Evolutionary conservation across 2,797 vertebrate species (phyloP), one percentile per base, ranked within the genome.

Genomic region (Acanthurus tractus): DNA sequence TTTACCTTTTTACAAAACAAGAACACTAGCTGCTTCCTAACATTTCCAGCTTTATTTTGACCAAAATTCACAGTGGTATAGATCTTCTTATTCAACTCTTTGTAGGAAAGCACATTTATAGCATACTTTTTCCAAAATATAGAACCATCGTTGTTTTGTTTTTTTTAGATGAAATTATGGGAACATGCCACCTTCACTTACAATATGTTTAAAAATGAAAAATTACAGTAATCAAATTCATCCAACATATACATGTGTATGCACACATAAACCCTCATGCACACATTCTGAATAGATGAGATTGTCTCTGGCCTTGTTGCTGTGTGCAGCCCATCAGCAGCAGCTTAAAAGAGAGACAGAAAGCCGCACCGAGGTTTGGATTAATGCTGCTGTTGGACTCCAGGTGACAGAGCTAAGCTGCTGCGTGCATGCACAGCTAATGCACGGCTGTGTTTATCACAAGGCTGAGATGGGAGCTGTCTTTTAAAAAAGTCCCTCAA

Each of bases 361-460:
- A 45, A 48, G 38, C 38, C 64, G 23, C 45, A 2, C 20, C 54
- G 63, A 76, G 59, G 53, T 66, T 75, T 61, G 74, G 68, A 74
- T 85, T 80, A 70, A 64, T 46, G 57, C 34, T 63, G 56, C 63
- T 42, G 20, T 56, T 63, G 46, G 65, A 59, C 58, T 72, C n/a
- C 53, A 64, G 71, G 71, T 83, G 72, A 79, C 63, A 8, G 64
- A 63, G 78, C 53, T 72, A 66, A 84, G 68, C 79, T 66, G 64
- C 38, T 58, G 65, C 4, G 6, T 61, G 36, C 45, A 64, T 55
- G 38, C 53, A 50, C 3, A n/a, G 42, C 52, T 64, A 46, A 15
- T 22, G 53, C 49, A 40, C 2, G 2, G 68, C 63, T 57, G 40
- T 52, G 50, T 61, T 58, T 14, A 67, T 53, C 70, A 64, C 38